Base-by-base conservation (phyloP, 2,797 vertebrate species). In the Peromyscus attwateri region DNA sequence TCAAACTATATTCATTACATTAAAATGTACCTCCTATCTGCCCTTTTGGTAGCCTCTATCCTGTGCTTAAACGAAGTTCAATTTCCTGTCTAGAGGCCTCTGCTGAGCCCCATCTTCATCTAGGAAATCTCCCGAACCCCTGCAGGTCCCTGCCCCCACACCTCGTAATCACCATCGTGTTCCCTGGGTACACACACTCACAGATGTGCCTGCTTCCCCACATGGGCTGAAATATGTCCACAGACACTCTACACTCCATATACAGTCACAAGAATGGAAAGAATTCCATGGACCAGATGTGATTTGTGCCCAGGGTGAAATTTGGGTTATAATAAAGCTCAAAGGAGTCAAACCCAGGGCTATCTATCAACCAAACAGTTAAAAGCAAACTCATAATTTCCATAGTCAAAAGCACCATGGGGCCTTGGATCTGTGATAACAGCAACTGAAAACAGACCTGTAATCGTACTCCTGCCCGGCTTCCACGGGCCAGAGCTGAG, bases 251-350 rank as follows among this genome's bases (percentile, higher is more conserved):
- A 57, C 2, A 7, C 21, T 94, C 68, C 43, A 43, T 16, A 34
- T 70, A 68, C 19, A 77, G 77, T 94, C 95, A 27, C n/a, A 49
- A 25, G 79, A 92, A 87, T 91, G 66, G 85, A 89, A 89, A 91
- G 95, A 96, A 81, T 95, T 95, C 57, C 49, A 16, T 3, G 2
- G 71, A 93, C 79, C 91, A 91, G 66, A 94, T 91, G 70, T 87
- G 93, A 93, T 71, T 40, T 66, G 46, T 89, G 73, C 75, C 90
- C 79, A 81, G 94, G 60, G 55, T 92, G 79, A 94, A 77, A 85
- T 46, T 1, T 70, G 43, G 91, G 75, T 97, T 81, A 89, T 77
- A 83, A 83, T 81, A 92, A 95, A 97, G 64, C 57, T 87, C 70
- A 80, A n/a, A 85, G 94, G 80, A 91, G 70, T 83, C 77, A 84